Conservation (phyloP, 1,140 invertebrate species). For the Mya arenaria region DNA sequence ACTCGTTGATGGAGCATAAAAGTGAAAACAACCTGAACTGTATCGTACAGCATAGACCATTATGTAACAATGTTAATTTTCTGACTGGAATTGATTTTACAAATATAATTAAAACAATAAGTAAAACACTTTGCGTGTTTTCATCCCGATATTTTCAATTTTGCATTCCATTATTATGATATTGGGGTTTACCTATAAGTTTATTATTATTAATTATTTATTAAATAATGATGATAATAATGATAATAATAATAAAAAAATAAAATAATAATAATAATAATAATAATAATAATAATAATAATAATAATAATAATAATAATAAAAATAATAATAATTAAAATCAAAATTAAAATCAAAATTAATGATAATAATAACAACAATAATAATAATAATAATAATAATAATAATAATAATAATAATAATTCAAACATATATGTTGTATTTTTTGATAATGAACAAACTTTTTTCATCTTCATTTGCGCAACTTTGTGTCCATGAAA, state of each 20-base stretch:
- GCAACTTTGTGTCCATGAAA: too few species aligned
- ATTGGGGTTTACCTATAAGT: neutral
- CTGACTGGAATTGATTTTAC: neutral
- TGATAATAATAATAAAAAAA: neutral
- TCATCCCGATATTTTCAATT: too few species aligned
- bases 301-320: neutral
- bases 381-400: slow-evolving; percentile 1
- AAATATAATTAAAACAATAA: neutral
- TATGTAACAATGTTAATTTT: too few species aligned
- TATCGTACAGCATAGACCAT: too few species aligned
- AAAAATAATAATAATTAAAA: neutral
- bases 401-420: slow-evolving; percentile 1
- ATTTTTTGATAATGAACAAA: too few species aligned
- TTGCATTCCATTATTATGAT: neutral
- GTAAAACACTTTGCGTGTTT: too few species aligned
- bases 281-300: neutral
- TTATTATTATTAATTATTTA: neutral
- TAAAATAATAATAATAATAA: neutral
- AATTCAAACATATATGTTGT: too few species aligned
- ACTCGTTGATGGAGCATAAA: too few species aligned
- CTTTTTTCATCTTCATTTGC: too few species aligned
- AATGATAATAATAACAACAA: neutral
- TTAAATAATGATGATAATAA: neutral
- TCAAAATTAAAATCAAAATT: neutral
- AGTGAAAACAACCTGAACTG: too few species aligned